Evolutionary conservation across 1,140 invertebrate species (phyloP).

Genomic region (Brachionus manjavacas): DNA sequence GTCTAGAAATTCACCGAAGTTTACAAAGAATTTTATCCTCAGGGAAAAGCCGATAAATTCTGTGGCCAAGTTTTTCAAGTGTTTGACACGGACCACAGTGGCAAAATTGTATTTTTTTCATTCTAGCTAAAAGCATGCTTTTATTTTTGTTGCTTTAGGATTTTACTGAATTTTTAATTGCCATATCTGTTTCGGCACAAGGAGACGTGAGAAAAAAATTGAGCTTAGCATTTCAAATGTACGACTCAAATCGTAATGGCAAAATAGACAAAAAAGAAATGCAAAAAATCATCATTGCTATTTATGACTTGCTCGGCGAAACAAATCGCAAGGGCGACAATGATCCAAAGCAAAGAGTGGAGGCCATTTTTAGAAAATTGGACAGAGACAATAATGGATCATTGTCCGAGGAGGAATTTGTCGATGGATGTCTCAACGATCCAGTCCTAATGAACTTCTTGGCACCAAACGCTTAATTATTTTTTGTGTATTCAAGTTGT

Average conservation of each 20-base stretch:
- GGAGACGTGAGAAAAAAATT: slow-evolving; percentile 29
- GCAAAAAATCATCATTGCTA: slow-evolving; percentile 51
- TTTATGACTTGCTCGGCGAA: slow-evolving; percentile 43
- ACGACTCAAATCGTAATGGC: slow-evolving; percentile 38
- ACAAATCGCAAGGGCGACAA: slow-evolving; percentile 42
- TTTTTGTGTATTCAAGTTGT: neutral
- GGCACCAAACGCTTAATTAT: slow-evolving; percentile 27
- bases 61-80: slow-evolving; percentile 42
- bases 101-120: slow-evolving; percentile 18
- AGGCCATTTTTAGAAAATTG: slow-evolving; percentile 8
- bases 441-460: slow-evolving; percentile 3
- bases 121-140: neutral
- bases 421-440: slow-evolving; percentile 28
- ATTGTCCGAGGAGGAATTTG: slow-evolving; percentile 39
- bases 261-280: slow-evolving; percentile 42
- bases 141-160: slow-evolving; percentile 6
- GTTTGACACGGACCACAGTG: slow-evolving; percentile 30
- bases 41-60: slow-evolving; percentile 43
- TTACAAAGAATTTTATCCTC: slow-evolving; percentile 35
- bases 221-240: slow-evolving; percentile 40
- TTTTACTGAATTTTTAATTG: slow-evolving; percentile 43
- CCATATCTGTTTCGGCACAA: slow-evolving; percentile 11
- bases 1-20: slow-evolving; percentile 42
- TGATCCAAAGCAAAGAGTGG: slow-evolving; percentile 37
- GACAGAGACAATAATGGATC: slow-evolving; percentile 1